Percentiles rank a stretch among this genome's conserved stretches.
phyloP scores from a whole-genome alignment of 1,140 invertebrate species.

The Megalopta genalis region DNA sequence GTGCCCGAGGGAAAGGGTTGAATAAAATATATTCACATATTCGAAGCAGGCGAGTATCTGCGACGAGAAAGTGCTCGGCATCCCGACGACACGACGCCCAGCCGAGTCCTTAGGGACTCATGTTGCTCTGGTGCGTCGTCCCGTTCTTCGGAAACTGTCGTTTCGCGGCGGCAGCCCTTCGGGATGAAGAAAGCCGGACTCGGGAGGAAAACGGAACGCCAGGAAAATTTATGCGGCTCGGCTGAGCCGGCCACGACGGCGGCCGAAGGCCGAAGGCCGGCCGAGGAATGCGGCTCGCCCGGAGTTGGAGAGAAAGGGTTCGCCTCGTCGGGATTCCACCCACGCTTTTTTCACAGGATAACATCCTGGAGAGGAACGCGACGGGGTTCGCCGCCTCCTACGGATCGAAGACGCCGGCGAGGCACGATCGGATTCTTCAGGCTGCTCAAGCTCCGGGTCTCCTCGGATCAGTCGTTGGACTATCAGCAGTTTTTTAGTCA shows the following conservation, averaged over 20 bases:
- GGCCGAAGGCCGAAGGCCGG: background rate
- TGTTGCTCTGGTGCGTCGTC: slow-evolving; percentile 72
- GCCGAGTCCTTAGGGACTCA: slow-evolving; percentile 57
- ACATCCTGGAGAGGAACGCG: slow-evolving; percentile 67
- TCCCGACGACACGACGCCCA: background rate
- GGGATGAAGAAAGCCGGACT: slow-evolving; percentile 25
- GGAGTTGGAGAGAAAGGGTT: slow-evolving; percentile 74
- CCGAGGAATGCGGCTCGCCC: slow-evolving; percentile 15
- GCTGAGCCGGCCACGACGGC: background rate
- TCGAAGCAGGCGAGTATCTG: slow-evolving; percentile 76
- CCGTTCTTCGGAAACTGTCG: slow-evolving; percentile 76
- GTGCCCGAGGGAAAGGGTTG: slow-evolving; percentile 77
- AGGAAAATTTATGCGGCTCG: slow-evolving; percentile 9
- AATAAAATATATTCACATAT: slow-evolving; percentile 82
- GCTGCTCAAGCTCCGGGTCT: too few relatives aligned
- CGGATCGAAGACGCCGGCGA: slow-evolving; percentile 28
- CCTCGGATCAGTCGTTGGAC: too few relatives aligned
- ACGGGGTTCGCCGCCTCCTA: slow-evolving; percentile 28
- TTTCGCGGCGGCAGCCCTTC: slow-evolving; percentile 58
- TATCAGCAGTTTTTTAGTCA: too few relatives aligned
- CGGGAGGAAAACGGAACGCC: slow-evolving; percentile 8
- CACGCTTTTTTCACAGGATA: slow-evolving; percentile 79
- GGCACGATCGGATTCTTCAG: background rate
- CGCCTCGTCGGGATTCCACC: slow-evolving; percentile 78
- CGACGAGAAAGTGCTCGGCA: slow-evolving; percentile 63